Evolutionary conservation across 2,113 vertebrate species (phyloP).

Genomic region (human): DNA sequence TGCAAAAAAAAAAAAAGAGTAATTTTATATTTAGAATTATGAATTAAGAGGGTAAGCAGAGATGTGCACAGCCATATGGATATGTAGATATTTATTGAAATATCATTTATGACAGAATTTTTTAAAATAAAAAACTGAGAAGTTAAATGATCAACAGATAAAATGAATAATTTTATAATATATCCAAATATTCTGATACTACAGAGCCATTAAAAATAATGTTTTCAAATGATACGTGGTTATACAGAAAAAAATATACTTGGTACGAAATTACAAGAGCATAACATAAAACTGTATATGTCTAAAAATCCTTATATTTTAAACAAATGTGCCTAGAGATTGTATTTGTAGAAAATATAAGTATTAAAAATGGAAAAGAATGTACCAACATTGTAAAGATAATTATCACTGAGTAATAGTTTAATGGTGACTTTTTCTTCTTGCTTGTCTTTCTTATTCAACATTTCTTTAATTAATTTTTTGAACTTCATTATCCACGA

Average conservation of each 20-base stretch:
- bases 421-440: not conserved
- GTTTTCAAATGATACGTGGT: not conserved
- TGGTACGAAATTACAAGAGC: not conserved
- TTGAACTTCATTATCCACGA: not conserved
- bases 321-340: not conserved
- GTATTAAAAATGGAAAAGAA: not conserved
- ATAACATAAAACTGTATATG: not conserved
- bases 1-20: not conserved
- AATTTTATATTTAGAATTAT: not conserved
- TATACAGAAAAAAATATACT: not conserved
- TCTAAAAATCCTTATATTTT: not conserved
- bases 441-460: not conserved
- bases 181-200: not conserved
- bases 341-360: not conserved
- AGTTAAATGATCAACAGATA: not conserved
- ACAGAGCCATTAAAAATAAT: not conserved
- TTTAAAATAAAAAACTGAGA: not conserved
- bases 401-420: not conserved
- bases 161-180: not conserved
- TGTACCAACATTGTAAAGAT: not conserved
- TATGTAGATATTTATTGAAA: not conserved
- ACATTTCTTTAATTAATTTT: not conserved
- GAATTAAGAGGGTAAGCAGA: not conserved
- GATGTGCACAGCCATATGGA: not conserved
- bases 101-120: not conserved